Evolutionary conservation across 2,113 vertebrate genomes (phyloP).

Genomic region (Chionomys nivalis): DNA sequence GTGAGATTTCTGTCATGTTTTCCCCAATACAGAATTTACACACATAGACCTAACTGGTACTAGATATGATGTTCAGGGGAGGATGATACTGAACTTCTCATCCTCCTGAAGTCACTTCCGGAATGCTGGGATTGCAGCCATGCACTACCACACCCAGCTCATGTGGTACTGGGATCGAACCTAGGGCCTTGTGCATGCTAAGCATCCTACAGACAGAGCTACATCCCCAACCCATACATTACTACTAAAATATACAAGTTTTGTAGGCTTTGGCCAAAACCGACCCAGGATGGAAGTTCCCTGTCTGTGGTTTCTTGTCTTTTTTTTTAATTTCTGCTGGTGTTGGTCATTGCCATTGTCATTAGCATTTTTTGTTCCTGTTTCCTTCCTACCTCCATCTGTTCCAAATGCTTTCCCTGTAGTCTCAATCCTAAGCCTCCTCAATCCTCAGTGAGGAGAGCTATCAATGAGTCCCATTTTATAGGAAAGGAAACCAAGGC

Average conservation of each 20-base stretch:
- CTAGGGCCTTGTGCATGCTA: neutral
- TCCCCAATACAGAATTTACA: neutral
- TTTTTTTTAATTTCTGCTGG: neutral
- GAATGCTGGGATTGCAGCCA: neutral
- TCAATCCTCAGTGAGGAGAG: neutral
- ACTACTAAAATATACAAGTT: neutral
- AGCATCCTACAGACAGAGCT: too few relatives aligned
- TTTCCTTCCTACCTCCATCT: neutral
- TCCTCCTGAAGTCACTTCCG: neutral
- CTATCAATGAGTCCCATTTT: neutral
- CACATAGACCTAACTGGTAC: neutral
- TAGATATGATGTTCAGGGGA: neutral
- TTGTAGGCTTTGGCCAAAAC: neutral
- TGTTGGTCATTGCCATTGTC: neutral
- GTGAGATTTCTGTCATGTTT: neutral
- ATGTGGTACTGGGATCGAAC: neutral
- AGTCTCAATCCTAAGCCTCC: neutral
- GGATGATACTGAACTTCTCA: neutral
- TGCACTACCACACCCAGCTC: too few relatives aligned
- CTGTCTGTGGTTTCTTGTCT: neutral
- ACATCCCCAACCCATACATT: neutral
- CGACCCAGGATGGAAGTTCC: neutral
- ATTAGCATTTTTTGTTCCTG: neutral
- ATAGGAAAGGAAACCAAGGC: neutral
- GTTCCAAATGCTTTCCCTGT: too few relatives aligned